A percentile compares a stretch with the other conserved stretches of the same genome.
These are phyloP conservation scores for Eriosoma lanigerum DNA, from an alignment of 1,140 invertebrate genomes.

Conservation along the genomic window DNA sequence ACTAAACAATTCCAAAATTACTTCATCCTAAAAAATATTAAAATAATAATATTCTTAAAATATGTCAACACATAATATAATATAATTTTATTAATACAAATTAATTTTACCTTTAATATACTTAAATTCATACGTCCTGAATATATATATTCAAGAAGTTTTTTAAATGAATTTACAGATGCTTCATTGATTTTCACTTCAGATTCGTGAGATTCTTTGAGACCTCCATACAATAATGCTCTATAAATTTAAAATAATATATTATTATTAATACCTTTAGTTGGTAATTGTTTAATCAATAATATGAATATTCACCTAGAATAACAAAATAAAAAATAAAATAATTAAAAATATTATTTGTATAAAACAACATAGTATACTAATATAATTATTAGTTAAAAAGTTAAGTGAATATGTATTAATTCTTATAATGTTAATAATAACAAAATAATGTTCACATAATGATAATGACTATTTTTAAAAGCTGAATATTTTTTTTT, in stretches of 20 bases:
- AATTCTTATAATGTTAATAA: too few species aligned
- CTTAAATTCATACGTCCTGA: slow-evolving; percentile 84
- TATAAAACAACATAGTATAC: too few species aligned
- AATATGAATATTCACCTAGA: too few species aligned
- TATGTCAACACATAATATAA: neutral
- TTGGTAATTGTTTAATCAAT: too few species aligned
- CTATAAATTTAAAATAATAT: slow-evolving; percentile 58
- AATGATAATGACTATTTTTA: too few species aligned
- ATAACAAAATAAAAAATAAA: too few species aligned
- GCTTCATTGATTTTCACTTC: slow-evolving; percentile 86
- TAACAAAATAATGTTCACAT: too few species aligned
- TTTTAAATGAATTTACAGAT: slow-evolving; percentile 85
- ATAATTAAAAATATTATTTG: too few species aligned
- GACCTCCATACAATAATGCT: slow-evolving; percentile 85
- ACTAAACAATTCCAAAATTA: slow-evolving; percentile 81
- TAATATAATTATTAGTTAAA: too few species aligned
- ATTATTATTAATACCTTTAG: too few species aligned
- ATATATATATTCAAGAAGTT: slow-evolving; percentile 92
- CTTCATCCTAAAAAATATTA: slow-evolving; percentile 68
- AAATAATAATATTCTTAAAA: slow-evolving; percentile 51
- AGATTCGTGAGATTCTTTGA: slow-evolving; percentile 80
- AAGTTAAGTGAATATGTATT: too few species aligned
- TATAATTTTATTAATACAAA: neutral
- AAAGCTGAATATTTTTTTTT: too few species aligned
- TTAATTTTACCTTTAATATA: slow-evolving; percentile 66